Conservation (phyloP, 1,140 invertebrate species). For the Magallana gigas region DNA sequence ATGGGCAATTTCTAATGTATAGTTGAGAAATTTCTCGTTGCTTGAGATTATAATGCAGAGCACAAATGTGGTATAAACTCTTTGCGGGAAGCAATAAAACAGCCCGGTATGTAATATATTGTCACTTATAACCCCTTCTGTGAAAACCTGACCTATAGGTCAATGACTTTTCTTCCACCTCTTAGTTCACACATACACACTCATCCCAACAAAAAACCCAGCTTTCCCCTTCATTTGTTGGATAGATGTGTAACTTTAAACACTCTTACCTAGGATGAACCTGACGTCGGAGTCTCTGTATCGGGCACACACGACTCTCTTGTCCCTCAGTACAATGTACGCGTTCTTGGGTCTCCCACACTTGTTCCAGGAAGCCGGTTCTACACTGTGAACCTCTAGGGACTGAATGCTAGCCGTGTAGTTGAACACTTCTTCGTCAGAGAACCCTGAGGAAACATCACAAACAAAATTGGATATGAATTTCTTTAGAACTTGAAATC, state of each 20-base stretch:
- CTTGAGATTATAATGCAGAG: neutral
- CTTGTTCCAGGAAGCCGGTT: conserved; percentile 71
- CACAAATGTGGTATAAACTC: no score
- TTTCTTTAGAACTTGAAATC: no score
- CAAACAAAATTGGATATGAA: no score
- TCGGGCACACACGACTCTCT: conserved; percentile 71
- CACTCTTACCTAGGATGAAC: conserved; percentile 71
- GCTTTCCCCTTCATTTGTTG: neutral
- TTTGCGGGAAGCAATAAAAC: neutral
- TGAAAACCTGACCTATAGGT: neutral
- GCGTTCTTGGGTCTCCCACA: conserved; percentile 77
- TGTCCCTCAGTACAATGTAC: conserved; percentile 69
- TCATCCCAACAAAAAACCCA: no score
- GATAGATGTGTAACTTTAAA: neutral
- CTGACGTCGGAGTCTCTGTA: conserved; percentile 75
- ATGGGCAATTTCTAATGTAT: no score
- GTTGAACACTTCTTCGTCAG: conserved; percentile 17
- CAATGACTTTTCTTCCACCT: neutral
- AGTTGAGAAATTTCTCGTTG: neutral
- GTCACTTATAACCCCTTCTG: neutral
- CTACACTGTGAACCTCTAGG: conserved; percentile 46
- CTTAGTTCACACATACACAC: neutral
- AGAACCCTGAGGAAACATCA: neutral
- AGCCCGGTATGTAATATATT: neutral
- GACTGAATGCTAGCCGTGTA: conserved; percentile 19